phyloP scores from a whole-genome alignment of 2,888 invertebrate genomes.

The Dascillus cervinus region DNA sequence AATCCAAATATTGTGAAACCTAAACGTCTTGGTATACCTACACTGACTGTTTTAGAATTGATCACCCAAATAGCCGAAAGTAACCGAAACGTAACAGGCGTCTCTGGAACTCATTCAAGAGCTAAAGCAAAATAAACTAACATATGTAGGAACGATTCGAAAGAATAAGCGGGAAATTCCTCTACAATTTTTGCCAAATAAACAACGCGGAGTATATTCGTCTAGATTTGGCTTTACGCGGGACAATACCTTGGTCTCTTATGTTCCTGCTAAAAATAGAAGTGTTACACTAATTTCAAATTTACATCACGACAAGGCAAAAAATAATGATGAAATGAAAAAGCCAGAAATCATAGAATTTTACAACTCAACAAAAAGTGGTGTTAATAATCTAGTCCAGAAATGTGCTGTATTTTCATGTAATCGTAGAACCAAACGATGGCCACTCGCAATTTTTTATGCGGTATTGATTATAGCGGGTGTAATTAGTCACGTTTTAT shows the following conservation, averaged over 20 bases:
- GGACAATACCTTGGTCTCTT: constrained; percentile 15
- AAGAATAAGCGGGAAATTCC: constrained; percentile 12
- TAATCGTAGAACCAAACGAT: constrained; percentile 20
- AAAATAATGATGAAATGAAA: constrained; percentile 11
- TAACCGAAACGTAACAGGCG: constrained; percentile 1
- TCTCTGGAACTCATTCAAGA: constrained; percentile 14
- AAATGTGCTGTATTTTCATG: constrained; percentile 22
- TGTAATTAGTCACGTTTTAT: constrained; percentile 3
- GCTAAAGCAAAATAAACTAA: constrained; percentile 6
- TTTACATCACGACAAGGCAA: constrained; percentile 18
- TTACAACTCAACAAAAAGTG: constrained; percentile 24
- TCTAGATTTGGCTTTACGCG: constrained; percentile 13
- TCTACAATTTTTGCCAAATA: constrained; percentile 13
- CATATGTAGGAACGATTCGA: constrained; percentile 19
- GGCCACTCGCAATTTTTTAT: constrained; percentile 21
- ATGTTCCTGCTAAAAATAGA: constrained; percentile 19
- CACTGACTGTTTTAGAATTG: neutral
- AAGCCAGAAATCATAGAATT: constrained; percentile 23
- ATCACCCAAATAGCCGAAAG: neutral
- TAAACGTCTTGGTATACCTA: neutral
- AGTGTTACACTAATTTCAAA: constrained; percentile 21
- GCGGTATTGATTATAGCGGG: constrained; percentile 3
- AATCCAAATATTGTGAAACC: neutral
- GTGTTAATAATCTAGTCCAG: constrained; percentile 20
- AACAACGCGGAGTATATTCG: constrained; percentile 6